Base-by-base conservation (phyloP, 2,113 vertebrate species). In the Pterocles burchelli region DNA sequence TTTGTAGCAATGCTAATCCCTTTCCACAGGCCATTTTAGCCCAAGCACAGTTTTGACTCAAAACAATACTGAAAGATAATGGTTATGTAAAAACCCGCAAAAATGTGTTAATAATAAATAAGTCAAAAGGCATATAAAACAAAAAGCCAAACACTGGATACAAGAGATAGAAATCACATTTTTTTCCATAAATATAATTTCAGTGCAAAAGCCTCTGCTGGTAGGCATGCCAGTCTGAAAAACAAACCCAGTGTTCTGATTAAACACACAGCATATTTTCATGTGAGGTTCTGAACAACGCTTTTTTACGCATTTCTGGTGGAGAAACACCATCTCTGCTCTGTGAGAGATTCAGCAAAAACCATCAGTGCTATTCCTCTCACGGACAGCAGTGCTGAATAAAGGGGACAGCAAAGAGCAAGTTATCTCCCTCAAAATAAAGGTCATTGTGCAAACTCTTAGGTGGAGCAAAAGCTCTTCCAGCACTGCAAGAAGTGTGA, bases 31-130 rank as follows among this genome's bases (percentile, higher is more conserved):
- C 49, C 73, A 85, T 85, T 84, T 79, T 75, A 88, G 61, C 41
- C 88, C 61, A 87, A 91, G 85, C 63, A 36, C 20, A 45, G 77
- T 61, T 96, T 41, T 83, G 65, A 87, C 71, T 89, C 85, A 48
- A 68, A 94, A 57, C 34, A 79, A 78, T 22, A 36, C 70, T 62
- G 89, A 91, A 95, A 26, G 52, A 93, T 87, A 82, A 90, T 6
- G 1, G 95, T 92, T 96, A 93, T 26, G 19, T 91, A 96, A 97
- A 97, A 96, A 76, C 70, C 80, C 78, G 4, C 91, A 95, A 96
- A 95, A 97, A 95, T 91, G 70, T 75, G 89, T 66, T 93, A 93
- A 90, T 95, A 96, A 95, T 95, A 96, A 96, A 96, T 88, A 91
- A 91, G 93, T 94, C 97, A 96, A 95, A 93, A 89, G 55, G 29